Base-by-base conservation (phyloP, 2,888 invertebrate species). In the Incurvaria masculella region DNA sequence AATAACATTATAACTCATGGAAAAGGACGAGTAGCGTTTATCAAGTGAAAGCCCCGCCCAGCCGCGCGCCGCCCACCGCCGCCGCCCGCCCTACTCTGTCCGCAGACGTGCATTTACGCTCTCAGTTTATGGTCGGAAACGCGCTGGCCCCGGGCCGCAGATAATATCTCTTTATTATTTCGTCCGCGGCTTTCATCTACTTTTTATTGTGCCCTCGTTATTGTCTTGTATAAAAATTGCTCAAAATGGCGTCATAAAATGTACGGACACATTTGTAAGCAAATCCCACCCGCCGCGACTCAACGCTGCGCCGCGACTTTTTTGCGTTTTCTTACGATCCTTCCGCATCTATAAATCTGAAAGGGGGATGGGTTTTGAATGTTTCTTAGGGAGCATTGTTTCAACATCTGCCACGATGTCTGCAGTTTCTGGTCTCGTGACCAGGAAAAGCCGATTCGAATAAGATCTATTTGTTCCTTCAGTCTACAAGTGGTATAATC, bases 191-290 rank as follows among this genome's bases (percentile, higher is more conserved):
- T n/a, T 11, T 33, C 33, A 14, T 66, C 62, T 57, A 54, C 55
- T 52, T 66, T 72, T 71, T 72, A 72, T 68, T 67, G 68, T 61
- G 53, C 59, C 56, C 58, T 62, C 66, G 67, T 70, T 73, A 74
- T 72, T 72, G 72, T 72, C 66, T 68, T 54, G 67, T 68, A 72
- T 74, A 72, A 72, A 72, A 71, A 69, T 65, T 67, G 63, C 63
- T 64, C 64, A 62, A 66, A 64, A 69, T 65, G 58, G 61, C 57
- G 41, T 41, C 41, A 14, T 41, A 41, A 41, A 41, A 41, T 11
- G 10, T 20, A 41, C 21, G 17, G 4, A 41, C 18, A 41, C 41
- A 41, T 41, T 10, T 41, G n/a, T 41, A 41, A 41, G 41, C 41
- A 21, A 41, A 41, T 41, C 21, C 33, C 14, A n/a, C 14, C 11